Conservation (phyloP, 2,888 invertebrate genomes). For the Orchesellides sinensis region DNA sequence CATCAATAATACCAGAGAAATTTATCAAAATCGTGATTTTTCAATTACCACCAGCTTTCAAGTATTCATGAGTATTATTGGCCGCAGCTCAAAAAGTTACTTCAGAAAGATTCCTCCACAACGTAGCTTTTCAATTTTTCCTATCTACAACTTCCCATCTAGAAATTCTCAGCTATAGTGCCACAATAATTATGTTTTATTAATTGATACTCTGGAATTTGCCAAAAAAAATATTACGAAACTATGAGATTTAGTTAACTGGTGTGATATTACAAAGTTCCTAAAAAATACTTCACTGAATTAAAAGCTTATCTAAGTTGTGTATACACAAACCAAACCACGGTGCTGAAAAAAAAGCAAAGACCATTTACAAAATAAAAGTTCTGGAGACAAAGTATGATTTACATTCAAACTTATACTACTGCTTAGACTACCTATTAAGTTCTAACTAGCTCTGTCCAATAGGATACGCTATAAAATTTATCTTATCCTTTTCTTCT, state of each 20-base stretch:
- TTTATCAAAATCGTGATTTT: conserved; percentile 23
- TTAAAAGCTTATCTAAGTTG: too few species aligned
- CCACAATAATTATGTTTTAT: conserved; percentile 35
- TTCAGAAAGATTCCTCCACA: conserved; percentile 46
- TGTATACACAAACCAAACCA: too few species aligned
- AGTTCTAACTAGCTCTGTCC: too few species aligned
- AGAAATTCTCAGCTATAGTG: conserved; percentile 24
- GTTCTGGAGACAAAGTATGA: too few species aligned
- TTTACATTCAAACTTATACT: too few species aligned
- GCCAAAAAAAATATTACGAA: conserved; percentile 53
- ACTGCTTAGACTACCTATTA: too few species aligned
- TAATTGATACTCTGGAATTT: conserved; percentile 37
- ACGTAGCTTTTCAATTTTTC: conserved; percentile 5
- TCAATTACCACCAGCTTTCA: background rate
- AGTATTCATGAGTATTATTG: background rate
- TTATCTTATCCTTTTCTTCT: too few species aligned
- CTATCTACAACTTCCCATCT: conserved; percentile 22
- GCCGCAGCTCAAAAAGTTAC: conserved; percentile 6
- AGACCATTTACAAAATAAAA: too few species aligned
- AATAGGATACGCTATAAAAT: too few species aligned
- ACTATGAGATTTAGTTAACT: conserved; percentile 25
- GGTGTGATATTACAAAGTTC: conserved; percentile 54
- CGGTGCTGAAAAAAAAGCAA: too few species aligned
- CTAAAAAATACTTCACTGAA: too few species aligned
- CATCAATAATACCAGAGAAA: conserved; percentile 31